Conservation (phyloP, 53 echinoderm and acorn worm species). For the Antedon mediterranea region DNA sequence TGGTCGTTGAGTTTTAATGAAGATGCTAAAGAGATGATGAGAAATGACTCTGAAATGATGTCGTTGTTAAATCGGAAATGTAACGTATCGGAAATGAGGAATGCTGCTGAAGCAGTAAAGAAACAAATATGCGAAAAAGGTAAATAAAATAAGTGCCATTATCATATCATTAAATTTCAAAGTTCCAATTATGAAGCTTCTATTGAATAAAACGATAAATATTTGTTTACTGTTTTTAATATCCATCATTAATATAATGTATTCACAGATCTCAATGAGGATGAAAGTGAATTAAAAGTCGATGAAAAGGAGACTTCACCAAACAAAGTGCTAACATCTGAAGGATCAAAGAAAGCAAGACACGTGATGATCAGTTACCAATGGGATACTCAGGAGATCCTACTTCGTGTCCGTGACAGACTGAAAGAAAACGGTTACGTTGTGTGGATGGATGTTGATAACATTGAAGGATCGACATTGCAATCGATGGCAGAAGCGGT, state of each 20-base stretch:
- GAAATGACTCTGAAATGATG: no score
- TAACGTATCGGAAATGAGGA: background rate
- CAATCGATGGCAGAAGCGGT: background rate
- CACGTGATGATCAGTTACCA: background rate
- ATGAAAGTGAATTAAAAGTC: no score
- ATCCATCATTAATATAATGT: no score
- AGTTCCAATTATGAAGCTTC: no score
- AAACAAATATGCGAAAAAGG: background rate
- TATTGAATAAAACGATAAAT: no score
- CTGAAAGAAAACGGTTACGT: background rate
- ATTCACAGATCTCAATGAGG: no score
- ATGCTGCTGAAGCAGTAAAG: background rate
- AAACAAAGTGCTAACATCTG: background rate
- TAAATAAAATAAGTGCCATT: background rate
- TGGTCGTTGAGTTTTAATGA: background rate
- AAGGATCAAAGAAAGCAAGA: background rate
- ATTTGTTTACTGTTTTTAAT: no score
- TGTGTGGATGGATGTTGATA: background rate
- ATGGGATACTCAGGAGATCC: background rate
- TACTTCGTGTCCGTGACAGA: background rate
- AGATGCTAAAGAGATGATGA: background rate
- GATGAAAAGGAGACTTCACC: background rate
- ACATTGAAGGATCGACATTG: background rate
- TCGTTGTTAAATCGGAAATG: background rate
- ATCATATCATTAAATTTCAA: no score